Conservation (phyloP, 2,113 vertebrate genomes). For the Indicator indicator region DNA sequence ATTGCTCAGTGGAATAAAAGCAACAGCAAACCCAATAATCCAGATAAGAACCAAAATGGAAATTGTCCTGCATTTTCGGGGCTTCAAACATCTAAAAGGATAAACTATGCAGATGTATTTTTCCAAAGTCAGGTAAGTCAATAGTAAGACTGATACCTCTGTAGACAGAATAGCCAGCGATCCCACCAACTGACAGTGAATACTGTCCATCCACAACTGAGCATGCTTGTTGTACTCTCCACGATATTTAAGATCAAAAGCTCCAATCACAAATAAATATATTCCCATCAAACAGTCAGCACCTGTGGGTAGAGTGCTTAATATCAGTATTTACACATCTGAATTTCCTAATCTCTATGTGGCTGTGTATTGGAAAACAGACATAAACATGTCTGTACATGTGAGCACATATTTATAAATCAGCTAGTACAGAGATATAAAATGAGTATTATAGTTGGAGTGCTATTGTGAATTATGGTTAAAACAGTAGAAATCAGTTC, state of each 20-base stretch:
- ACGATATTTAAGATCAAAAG: constrained; percentile 93
- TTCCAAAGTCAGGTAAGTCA: constrained; percentile 96
- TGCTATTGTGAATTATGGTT: not conserved
- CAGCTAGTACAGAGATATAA: not conserved
- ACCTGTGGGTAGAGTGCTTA: constrained; percentile 77
- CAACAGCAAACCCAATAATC: constrained; percentile 89
- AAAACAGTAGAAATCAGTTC: not conserved
- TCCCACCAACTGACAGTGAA: constrained; percentile 90
- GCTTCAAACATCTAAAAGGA: constrained; percentile 92
- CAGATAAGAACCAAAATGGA: constrained; percentile 89
- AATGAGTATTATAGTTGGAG: not conserved
- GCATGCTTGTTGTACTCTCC: constrained; percentile 96
- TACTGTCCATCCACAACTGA: constrained; percentile 95
- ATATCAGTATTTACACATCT: constrained; percentile 58
- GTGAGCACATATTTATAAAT: not conserved
- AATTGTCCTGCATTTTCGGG: constrained; percentile 87
- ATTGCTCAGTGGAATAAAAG: constrained; percentile 88
- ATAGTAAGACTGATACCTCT: constrained; percentile 94
- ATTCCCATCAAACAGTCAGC: constrained; percentile 97
- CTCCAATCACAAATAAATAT: constrained; percentile 95
- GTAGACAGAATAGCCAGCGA: constrained; percentile 96
- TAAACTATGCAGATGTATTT: constrained; percentile 98
- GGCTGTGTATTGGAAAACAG: not conserved
- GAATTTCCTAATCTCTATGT: not conserved
- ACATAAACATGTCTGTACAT: not conserved